Conservation (phyloP, 2,888 invertebrate species). For the Yponomeuta sedellus region DNA sequence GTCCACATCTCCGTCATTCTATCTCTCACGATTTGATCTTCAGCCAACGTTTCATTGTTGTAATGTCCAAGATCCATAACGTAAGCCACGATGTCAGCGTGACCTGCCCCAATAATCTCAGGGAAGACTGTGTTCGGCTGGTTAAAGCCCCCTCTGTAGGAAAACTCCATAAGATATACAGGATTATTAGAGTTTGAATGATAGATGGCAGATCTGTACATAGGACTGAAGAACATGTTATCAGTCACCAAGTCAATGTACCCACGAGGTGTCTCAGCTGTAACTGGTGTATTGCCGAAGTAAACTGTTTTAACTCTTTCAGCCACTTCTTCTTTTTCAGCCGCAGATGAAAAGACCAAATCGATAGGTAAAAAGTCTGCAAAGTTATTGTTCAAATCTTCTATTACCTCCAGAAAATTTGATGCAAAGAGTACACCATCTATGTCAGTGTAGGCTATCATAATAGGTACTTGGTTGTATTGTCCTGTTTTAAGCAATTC, state of each 20-base stretch:
- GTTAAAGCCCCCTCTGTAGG: conserved; percentile 6
- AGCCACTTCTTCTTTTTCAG: conserved; percentile 2
- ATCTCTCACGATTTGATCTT: conserved; percentile 7
- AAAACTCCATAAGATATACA: conserved; percentile 15
- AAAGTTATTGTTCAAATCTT: conserved; percentile 1
- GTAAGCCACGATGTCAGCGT: conserved; percentile 13
- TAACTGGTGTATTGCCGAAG: not conserved
- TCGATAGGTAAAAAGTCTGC: not conserved
- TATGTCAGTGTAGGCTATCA: conserved; percentile 10
- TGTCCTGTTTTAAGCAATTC: not conserved
- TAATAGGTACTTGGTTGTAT: conserved; percentile 3
- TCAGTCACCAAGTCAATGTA: conserved; percentile 13
- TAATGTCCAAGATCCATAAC: conserved; percentile 9
- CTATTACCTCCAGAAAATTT: not conserved
- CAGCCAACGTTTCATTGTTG: not conserved
- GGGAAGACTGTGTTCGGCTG: not conserved
- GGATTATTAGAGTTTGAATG: conserved; percentile 1
- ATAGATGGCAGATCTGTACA: not conserved
- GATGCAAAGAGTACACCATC: conserved; percentile 2
- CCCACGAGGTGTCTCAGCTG: not conserved
- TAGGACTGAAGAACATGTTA: not conserved
- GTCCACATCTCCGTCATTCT: conserved; percentile 9
- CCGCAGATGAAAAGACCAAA: not conserved
- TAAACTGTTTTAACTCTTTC: conserved; percentile 8
- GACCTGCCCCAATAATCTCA: not conserved